Evolutionary conservation across 2,888 invertebrate genomes (phyloP).

Genomic region (Epirrhoe tristata): DNA sequence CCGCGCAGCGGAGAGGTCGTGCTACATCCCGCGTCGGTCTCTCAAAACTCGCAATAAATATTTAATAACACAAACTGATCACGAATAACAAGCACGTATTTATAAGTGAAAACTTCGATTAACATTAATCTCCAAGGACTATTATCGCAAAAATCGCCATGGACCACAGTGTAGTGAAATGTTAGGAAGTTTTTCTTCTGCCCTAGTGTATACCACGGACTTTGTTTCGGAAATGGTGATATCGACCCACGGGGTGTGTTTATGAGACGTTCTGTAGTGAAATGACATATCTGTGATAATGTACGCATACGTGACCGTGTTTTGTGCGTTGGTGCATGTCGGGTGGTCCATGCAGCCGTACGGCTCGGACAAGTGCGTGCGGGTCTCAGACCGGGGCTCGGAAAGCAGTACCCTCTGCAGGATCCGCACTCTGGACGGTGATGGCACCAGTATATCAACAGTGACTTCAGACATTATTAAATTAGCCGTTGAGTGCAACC

Average conservation of each 20-base stretch:
- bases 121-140: slow-evolving; percentile 55
- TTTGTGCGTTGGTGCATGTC: slow-evolving; percentile 83
- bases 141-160: slow-evolving; percentile 45
- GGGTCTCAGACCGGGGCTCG: slow-evolving; percentile 72
- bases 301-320: slow-evolving; percentile 74
- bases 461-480: slow-evolving; percentile 89
- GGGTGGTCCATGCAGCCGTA: slow-evolving; percentile 84
- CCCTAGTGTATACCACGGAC: slow-evolving; percentile 76
- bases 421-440: slow-evolving; percentile 89
- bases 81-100: slow-evolving; percentile 59
- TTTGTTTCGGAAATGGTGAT: slow-evolving; percentile 85
- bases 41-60: slow-evolving; percentile 76
- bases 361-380: slow-evolving; percentile 81
- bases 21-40: slow-evolving; percentile 65
- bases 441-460: slow-evolving; percentile 87
- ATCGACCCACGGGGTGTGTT: slow-evolving; percentile 84
- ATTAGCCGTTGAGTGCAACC: slow-evolving; percentile 91
- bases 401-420: slow-evolving; percentile 88
- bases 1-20: slow-evolving; percentile 72
- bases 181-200: slow-evolving; percentile 79
- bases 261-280: slow-evolving; percentile 83
- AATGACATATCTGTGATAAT: slow-evolving; percentile 85
- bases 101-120: slow-evolving; percentile 62
- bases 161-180: slow-evolving; percentile 81
- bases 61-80: slow-evolving; percentile 74